Base-by-base conservation (phyloP, 2,113 vertebrate species). In the Psephotus haematonotus region DNA sequence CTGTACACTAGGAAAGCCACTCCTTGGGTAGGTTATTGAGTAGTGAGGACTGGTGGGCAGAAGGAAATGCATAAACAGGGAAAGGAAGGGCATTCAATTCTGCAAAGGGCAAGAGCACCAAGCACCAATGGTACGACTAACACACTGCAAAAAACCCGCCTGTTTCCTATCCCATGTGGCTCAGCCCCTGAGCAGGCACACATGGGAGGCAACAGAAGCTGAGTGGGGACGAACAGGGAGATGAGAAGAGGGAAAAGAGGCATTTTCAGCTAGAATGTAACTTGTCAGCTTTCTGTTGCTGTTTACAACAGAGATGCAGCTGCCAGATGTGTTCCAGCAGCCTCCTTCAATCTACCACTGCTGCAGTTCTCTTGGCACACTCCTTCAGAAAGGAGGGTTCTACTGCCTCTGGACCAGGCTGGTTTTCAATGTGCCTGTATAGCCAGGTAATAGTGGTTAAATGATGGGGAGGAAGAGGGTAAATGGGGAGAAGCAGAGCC, bases 1-100 rank as follows among this genome's bases (percentile, higher is more conserved):
- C 95, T 97, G 97, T 93, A 80, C 83, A 28, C 95, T 93, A 93
- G 95, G 96, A 97, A 89, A 93, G 93, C 94, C 87, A 41, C 92
- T 92, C 92, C 90, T 93, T 92, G 57, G 91, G 95, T 4, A 63
- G 72, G 43, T 78, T 71, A 35, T 47, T 11, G 94, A 74, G 82
- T 74, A 49, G 78, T 63, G 88, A 83, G 86, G 87, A 55, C 74
- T 68, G 88, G 29, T 0, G 82, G 92, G 77, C 87, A 83, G 76
- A n/a, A 77, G 92, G 89, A 65, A 64, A 60, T 11, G 72, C 89
- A 92, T 8, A 3, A 14, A 77, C 79, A n/a, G 71, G 88, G 86
- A 2, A 37, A 31, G 52, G 47, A 75, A 55, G 83, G 92, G 53
- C 77, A 88, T 74, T 95, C 69, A 4, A 2, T 15, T 90, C 80